Evolutionary conservation across 2,113 vertebrate genomes (phyloP), one percentile per base, ranked within the genome.

Genomic region (Mungos mungo): DNA sequence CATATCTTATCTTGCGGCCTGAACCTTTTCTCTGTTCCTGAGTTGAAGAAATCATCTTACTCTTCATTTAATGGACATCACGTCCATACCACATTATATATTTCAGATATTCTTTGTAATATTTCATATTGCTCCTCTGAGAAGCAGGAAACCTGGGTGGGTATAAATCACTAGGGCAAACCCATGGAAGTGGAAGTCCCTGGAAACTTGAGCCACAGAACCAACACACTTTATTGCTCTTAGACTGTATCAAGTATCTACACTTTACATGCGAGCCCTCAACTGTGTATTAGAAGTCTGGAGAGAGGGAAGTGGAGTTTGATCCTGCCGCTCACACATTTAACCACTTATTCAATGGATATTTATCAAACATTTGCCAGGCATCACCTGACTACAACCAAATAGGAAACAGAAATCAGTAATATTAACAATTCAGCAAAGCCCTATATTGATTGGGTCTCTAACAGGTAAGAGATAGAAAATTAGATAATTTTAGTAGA

Each of bases 1-100:
- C 60, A 54, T 77, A 66, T 95, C 38, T 31, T 87, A 77, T 71
- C 86, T 92, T 86, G 35, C 92, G 87, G 8, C 92, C 79, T 92
- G 21, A 74, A 89, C 10, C 15, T 90, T 38, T 83, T 41, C 33
- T 27, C 29, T 93, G 33, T 77, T 80, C 50, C 47, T 47, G 8
- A 93, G 41, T 72, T 79, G 57, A 84, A 93, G 54, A 95, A 94
- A 83, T 77, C 68, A 50, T 1, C 21, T 29, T 65, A 33, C 35
- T 71, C n/a, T 47, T 92, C 29, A 27, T 74, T 82, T 87, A 41
- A 35, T 47, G 33, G 14, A 29, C 47, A 83, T 54, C 25, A 7
- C 79, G 12, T 45, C 66, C 41, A 82, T 5, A 54, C 13, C 47
- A 72, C 50, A n/a, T 89, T 68, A 9, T 45, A 7, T 66, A 41